Evolutionary conservation across 2,888 invertebrate species (phyloP).

Genomic region (Cheilosia soror): DNA sequence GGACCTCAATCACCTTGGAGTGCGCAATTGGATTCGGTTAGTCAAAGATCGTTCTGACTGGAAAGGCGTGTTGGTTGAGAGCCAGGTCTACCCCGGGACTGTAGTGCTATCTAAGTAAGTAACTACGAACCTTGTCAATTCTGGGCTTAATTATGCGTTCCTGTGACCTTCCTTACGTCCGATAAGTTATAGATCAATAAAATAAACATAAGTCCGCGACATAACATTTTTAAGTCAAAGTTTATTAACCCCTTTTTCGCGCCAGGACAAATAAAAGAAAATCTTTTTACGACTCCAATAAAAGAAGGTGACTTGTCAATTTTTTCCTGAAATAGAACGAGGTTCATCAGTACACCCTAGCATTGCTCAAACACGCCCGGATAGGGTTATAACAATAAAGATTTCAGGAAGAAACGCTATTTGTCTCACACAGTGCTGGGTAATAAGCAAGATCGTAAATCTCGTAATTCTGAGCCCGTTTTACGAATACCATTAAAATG

Average conservation of each 20-base stretch:
- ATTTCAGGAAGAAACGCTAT: conserved; percentile 28
- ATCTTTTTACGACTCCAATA: conserved; percentile 36
- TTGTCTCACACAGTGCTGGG: conserved; percentile 39
- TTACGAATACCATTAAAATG: conserved; percentile 54
- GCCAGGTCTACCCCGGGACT: too few species aligned
- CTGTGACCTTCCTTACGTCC: too few species aligned
- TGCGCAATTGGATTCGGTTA: too few species aligned
- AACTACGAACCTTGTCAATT: too few species aligned
- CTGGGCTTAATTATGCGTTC: too few species aligned
- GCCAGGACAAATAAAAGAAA: neutral
- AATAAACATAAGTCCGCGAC: neutral
- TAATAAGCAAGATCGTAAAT: conserved; percentile 59
- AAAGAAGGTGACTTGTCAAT: conserved; percentile 11
- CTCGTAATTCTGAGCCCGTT: conserved; percentile 37
- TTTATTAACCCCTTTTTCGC: neutral
- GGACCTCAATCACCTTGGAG: too few species aligned
- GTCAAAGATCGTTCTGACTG: too few species aligned
- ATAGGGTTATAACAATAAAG: conserved; percentile 25
- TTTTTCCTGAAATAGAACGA: neutral
- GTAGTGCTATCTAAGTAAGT: too few species aligned
- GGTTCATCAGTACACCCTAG: neutral
- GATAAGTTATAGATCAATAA: too few species aligned
- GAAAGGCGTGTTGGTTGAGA: too few species aligned
- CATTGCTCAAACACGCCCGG: conserved; percentile 9
- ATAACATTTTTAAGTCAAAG: neutral